These are phyloP conservation scores for Caenorhabditis zanzibari DNA, from an alignment of 2,888 invertebrate species.

Conservation along the genomic window DNA sequence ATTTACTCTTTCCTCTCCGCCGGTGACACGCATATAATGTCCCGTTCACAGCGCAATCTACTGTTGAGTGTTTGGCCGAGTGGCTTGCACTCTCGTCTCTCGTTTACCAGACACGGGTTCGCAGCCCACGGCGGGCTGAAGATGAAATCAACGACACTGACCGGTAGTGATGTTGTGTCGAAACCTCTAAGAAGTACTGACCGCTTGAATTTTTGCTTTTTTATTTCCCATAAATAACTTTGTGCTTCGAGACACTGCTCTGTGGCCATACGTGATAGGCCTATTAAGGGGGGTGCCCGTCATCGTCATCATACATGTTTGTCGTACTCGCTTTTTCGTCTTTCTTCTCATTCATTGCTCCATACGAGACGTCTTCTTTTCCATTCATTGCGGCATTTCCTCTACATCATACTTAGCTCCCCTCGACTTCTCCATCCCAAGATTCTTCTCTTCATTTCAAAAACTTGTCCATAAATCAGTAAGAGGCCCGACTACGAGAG, in stretches of 20 bases:
- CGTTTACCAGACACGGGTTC: conserved; percentile 39
- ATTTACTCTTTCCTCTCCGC: not conserved
- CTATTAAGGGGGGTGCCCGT: conserved; percentile 61
- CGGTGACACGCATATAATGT: conserved; percentile 5
- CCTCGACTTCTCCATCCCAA: conserved; percentile 2
- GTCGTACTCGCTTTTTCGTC: conserved; percentile 35
- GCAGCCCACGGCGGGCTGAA: conserved; percentile 58
- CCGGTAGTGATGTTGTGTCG: conserved; percentile 62
- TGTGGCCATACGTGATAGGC: conserved; percentile 51
- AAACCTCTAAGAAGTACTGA: conserved; percentile 71
- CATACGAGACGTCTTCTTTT: conserved; percentile 25
- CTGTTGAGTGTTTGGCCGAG: conserved; percentile 50
- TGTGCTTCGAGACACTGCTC: conserved; percentile 8
- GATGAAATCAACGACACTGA: conserved; percentile 58
- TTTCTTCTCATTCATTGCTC: conserved; percentile 45
- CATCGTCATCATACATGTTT: conserved; percentile 58
- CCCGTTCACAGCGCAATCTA: not conserved
- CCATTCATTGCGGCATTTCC: conserved; percentile 22
- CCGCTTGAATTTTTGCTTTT: conserved; percentile 45
- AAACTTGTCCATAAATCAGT: conserved; percentile 49
- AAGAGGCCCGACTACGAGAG: conserved; percentile 10
- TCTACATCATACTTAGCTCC: not conserved
- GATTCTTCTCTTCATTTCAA: not conserved
- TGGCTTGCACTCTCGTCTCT: conserved; percentile 37
- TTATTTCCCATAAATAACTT: conserved; percentile 49